Percentiles rank a stretch among this genome's conserved stretches.
Evolutionary conservation across 2,888 invertebrate species (phyloP).

Genomic region (Herminia tarsipennalis): DNA sequence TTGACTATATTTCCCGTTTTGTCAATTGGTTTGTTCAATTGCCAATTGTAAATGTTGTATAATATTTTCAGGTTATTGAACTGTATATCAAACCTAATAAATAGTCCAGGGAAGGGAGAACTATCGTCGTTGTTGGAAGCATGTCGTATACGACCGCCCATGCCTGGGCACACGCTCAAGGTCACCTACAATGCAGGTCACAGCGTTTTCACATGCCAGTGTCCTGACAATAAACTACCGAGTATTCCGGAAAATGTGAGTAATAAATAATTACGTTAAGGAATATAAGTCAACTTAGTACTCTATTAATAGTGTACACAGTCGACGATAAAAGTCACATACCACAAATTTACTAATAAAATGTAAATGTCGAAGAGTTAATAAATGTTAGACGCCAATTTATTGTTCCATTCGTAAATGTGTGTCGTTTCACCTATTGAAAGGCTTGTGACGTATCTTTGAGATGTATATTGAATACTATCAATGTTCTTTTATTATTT

Average conservation of each 20-base stretch:
- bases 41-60: background rate
- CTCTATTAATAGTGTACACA: too few species aligned
- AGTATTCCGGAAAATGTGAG: slow-evolving; percentile 98
- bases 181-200: slow-evolving; percentile 73
- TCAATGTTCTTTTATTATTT: too few species aligned
- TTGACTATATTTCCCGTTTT: background rate
- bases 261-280: slow-evolving; percentile 40
- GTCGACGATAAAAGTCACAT: too few species aligned
- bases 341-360: too few species aligned
- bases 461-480: too few species aligned
- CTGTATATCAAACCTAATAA: slow-evolving; percentile 91
- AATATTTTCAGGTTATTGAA: slow-evolving; percentile 89
- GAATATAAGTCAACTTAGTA: too few species aligned
- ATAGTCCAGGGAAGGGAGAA: slow-evolving; percentile 71
- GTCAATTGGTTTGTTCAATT: too few species aligned
- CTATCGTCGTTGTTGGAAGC: slow-evolving; percentile 71
- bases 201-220: slow-evolving; percentile 86
- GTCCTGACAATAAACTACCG: slow-evolving; percentile 94
- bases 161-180: slow-evolving; percentile 73
- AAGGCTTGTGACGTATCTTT: too few species aligned
- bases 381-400: too few species aligned
- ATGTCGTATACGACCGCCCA: slow-evolving; percentile 72
- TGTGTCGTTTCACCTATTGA: too few species aligned
- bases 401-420: too few species aligned
- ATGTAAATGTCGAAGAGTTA: too few species aligned